Evolutionary conservation across 2,113 vertebrate genomes (phyloP), one percentile per base, ranked within the genome.

Genomic region (Bufo bufo): DNA sequence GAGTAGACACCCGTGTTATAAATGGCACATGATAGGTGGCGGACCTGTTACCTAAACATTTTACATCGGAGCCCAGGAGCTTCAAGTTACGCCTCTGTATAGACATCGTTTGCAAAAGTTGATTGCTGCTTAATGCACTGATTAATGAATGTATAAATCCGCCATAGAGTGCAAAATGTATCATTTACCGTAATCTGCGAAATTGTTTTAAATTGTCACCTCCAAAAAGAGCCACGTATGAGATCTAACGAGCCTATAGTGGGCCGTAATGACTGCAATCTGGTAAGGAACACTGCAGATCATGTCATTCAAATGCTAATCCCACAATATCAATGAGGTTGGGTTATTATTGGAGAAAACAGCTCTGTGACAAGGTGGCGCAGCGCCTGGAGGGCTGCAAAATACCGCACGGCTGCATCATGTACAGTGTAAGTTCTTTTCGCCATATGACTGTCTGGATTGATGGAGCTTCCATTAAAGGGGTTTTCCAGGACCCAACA

Each of bases 131-230:
- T 81, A 81, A 61, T 61, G 58, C 43, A 5, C 7, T 47, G 23
- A 81, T 61, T 0, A 47, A n/a, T 45, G 19, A 43, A 19, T 52
- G 7, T 19, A 43, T 10, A 11, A 17, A 61, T 80, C 54, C 56
- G n/a, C 19, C 77, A 23, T 9, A 43, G 52, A 80, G 78, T 1
- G 56, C 43, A 10, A 12, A 61, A 61, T 12, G 56, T 7, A 10
- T 16, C 49, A 47, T 81, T 81, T 81, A 81, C 43, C 6, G 79
- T 43, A 61, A 61, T 58, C 56, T 52, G 56, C 47, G 16, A 8
- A 81, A 81, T 81, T 81, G 78, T 61, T 61, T 54, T 59, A 8
- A 59, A 59, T 59, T 45, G 8, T 61, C 56, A 61, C 56, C 79
- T 75, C 47, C 47, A 14, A 10, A 75, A 1, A 11, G 47, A 50